Conservation (phyloP, 2,888 invertebrate species). For the Odontothrips loti region DNA sequence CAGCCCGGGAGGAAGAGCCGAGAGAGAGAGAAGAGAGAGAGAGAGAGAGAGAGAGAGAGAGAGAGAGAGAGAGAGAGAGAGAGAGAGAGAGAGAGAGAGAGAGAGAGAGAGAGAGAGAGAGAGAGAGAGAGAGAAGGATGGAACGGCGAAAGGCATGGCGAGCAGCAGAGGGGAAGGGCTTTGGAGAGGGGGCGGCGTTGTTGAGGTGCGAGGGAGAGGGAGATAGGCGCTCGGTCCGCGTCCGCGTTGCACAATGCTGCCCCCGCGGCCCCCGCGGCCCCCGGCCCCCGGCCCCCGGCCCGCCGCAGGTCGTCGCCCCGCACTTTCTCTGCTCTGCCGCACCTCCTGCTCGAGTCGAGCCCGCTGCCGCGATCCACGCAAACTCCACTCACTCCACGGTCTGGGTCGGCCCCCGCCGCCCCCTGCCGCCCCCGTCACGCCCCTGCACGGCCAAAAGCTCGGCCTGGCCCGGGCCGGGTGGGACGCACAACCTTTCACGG, state of each 20-base stretch:
- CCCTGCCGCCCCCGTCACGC: neutral
- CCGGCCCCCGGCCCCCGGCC: neutral
- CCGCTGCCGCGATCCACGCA: neutral
- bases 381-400: constrained; percentile 8
- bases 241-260: constrained; percentile 12
- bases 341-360: neutral
- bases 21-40: too few relatives aligned
- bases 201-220: neutral
- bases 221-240: neutral
- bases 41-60: neutral
- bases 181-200: neutral
- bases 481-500: neutral
- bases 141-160: neutral
- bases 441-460: neutral
- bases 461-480: neutral
- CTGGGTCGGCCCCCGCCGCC: constrained; percentile 3
- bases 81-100: neutral
- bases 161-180: neutral
- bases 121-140: neutral
- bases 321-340: neutral
- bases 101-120: too few relatives aligned
- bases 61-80: neutral
- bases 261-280: neutral
- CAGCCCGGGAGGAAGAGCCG: too few relatives aligned
- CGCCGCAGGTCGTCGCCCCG: neutral